Evolutionary conservation across 2,797 vertebrate genomes (phyloP).

Genomic region (Menidia menidia): DNA sequence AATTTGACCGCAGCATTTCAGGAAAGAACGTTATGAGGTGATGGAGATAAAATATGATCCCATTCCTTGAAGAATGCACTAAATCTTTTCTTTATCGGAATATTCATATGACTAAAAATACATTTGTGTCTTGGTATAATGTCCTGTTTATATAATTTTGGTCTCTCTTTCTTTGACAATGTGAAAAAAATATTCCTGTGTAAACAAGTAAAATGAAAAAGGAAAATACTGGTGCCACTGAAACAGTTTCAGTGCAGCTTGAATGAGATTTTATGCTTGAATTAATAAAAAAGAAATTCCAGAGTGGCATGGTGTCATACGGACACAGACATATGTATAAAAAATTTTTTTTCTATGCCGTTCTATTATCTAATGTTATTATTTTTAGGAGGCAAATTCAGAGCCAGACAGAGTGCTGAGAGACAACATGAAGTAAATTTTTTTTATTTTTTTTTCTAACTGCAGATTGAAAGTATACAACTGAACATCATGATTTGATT

Average conservation of each 20-base stretch:
- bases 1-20: neutral
- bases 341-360: neutral
- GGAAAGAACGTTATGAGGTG: neutral
- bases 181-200: too few species aligned
- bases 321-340: too few species aligned
- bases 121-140: neutral
- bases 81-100: neutral
- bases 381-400: slow-evolving; percentile 10
- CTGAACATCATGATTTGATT: slow-evolving; percentile 90
- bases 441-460: slow-evolving; percentile 90
- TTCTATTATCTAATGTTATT: neutral
- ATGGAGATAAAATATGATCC: neutral
- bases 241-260: too few species aligned
- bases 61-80: neutral
- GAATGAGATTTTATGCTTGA: too few species aligned
- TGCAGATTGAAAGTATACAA: slow-evolving; percentile 99
- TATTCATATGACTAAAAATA: neutral
- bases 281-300: too few species aligned
- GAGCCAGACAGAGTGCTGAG: slow-evolving; percentile 64
- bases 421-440: slow-evolving; percentile 89
- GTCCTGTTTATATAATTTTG: neutral
- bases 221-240: too few species aligned
- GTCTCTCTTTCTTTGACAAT: neutral
- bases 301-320: neutral
- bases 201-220: too few species aligned